Percentiles rank a stretch among this genome's conserved stretches.
Conservation (phyloP, 1,140 invertebrate genomes). For the Lepidotrigona ventralis region DNA sequence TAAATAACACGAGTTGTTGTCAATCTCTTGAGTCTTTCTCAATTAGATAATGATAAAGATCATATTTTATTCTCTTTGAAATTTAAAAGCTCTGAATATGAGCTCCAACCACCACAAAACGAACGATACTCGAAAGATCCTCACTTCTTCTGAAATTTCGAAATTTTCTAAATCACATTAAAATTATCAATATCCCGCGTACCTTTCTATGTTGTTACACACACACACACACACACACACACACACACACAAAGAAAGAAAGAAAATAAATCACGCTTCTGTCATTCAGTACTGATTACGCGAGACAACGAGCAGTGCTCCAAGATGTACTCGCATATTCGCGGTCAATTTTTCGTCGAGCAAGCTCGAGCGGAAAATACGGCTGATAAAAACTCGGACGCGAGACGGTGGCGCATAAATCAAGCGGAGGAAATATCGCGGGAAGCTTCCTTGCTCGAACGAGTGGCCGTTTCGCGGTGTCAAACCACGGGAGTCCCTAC, state of each 20-base stretch:
- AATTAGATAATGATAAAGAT: too few relatives aligned
- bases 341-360: neutral
- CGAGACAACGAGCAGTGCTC: neutral
- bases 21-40: too few relatives aligned
- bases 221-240: too few relatives aligned
- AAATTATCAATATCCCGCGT: neutral
- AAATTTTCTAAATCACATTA: neutral
- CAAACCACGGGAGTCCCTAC: neutral
- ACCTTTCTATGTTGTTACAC: neutral
- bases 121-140: too few relatives aligned
- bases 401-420: neutral
- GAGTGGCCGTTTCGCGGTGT: neutral
- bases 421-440: constrained; percentile 1
- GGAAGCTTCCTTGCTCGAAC: neutral
- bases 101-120: too few relatives aligned
- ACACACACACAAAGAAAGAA: too few relatives aligned
- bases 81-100: too few relatives aligned
- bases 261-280: neutral
- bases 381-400: neutral
- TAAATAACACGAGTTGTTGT: too few relatives aligned
- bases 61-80: too few relatives aligned
- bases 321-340: neutral
- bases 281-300: neutral
- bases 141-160: neutral
- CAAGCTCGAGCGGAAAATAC: neutral